Base-by-base conservation (phyloP, 1,140 invertebrate species). In the Hirudo medicinalis region DNA sequence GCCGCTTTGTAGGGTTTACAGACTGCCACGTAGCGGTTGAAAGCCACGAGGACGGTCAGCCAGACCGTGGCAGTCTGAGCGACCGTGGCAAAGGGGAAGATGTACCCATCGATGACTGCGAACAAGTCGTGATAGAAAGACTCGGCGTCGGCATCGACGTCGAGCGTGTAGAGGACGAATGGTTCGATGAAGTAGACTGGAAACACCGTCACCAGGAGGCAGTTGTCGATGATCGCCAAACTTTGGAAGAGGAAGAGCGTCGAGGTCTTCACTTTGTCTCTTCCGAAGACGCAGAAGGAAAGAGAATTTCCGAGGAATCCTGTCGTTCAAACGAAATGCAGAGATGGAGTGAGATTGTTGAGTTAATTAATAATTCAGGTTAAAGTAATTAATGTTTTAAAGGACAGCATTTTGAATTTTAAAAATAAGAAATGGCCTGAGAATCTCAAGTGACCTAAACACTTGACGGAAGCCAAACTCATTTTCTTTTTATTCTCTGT, bases 11-110 rank as follows among this genome's bases (percentile, higher is more conserved):
- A 55, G 6, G 73, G 73, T 20, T 55, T 36, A 43, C 73, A 74
- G 49, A 74, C 70, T 8, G 73, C 73, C 32, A 74, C 68, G 73
- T 72, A 72, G 13, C 73, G 57, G 54, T 74, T 71, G 25, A 74
- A n/a, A 20, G 43, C 70, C 17, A 74, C 73, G 25, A 74, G 73
- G 4, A 74, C 73, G 19, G 73, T 74, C 70, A 74, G 57, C 73
- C 73, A 74, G 19, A 74, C 57, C n/a, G 73, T 71, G 29, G 73
- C 70, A 25, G 73, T 74, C 66, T 74, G 73, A 15, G 60, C 63
- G 3, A 66, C 29, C 22, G 69, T 17, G 17, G 73, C 70, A 20
- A 72, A 19, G 2, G 70, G 70, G 27, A 53, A 49, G 17, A 74
- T 36, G 60, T 68, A 69, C 0, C 71, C 70, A 4, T 55, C 40